Evolutionary conservation across 2,888 invertebrate genomes (phyloP).

Genomic region (Deilephila elpenor): DNA sequence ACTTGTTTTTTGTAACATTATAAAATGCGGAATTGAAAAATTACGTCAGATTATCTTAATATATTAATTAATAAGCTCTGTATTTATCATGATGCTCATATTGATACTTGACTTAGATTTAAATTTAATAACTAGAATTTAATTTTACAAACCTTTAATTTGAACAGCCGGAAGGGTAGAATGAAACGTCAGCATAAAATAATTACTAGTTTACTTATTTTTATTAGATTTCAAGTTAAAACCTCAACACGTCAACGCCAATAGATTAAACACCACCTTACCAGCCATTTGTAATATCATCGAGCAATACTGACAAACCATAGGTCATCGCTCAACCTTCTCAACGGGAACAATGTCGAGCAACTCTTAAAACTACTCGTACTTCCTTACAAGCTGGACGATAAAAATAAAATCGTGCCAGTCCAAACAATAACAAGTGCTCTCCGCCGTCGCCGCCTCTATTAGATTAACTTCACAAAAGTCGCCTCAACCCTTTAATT

Average conservation of each 20-base stretch:
- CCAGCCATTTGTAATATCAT: background rate
- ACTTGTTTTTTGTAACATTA: background rate
- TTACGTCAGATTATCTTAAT: background rate
- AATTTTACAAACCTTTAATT: no score
- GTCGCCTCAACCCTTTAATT: slow-evolving; percentile 54
- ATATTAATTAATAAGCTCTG: no score
- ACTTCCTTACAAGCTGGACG: slow-evolving; percentile 38
- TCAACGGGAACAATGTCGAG: slow-evolving; percentile 2
- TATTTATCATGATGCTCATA: no score
- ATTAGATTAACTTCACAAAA: slow-evolving; percentile 73
- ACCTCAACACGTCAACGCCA: background rate
- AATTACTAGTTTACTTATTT: background rate
- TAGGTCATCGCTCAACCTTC: background rate
- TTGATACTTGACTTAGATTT: no score
- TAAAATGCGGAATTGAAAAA: background rate
- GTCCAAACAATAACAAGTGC: slow-evolving; percentile 56
- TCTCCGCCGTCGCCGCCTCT: slow-evolving; percentile 51
- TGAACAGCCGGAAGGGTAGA: background rate
- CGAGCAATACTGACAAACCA: background rate
- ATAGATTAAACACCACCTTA: background rate
- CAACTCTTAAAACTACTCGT: slow-evolving; percentile 35
- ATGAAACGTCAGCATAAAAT: background rate
- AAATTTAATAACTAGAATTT: no score
- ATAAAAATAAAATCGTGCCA: slow-evolving; percentile 51
- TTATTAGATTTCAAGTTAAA: background rate